phyloP scores from a whole-genome alignment of 2,797 vertebrate genomes.

The Cynopterus sphinx region DNA sequence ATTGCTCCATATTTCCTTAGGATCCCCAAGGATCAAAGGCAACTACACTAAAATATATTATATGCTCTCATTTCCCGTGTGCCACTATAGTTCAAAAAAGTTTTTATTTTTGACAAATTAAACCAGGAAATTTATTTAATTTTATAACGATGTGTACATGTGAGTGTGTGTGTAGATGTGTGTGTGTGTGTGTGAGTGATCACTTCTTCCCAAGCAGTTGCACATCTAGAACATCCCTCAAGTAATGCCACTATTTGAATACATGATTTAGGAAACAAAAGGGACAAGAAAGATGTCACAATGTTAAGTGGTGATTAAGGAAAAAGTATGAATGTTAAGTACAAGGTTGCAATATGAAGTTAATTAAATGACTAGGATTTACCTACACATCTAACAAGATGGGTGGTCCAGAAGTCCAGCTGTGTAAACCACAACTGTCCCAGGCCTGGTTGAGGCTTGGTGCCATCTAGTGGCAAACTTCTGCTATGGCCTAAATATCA shows the following conservation, averaged over 20 bases:
- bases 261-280: neutral
- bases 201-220: neutral
- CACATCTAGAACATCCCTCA: neutral
- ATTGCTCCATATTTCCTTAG: neutral
- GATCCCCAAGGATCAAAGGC: neutral
- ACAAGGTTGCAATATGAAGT: neutral
- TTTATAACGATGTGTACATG: neutral
- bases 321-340: neutral
- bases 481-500: neutral
- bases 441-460: neutral
- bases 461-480: conserved; percentile 64
- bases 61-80: neutral
- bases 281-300: neutral
- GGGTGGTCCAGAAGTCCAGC: neutral
- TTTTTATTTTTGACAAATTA: neutral
- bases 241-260: neutral
- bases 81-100: neutral
- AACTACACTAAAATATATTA: neutral
- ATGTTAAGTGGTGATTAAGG: neutral
- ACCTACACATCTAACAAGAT: neutral
- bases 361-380: neutral
- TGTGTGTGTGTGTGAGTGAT: neutral
- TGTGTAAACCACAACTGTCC: neutral
- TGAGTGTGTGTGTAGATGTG: neutral
- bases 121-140: neutral